These are phyloP conservation scores for Pomatorhinus ruficollis DNA, from an alignment of 2,113 vertebrate species.

Conservation along the genomic window DNA sequence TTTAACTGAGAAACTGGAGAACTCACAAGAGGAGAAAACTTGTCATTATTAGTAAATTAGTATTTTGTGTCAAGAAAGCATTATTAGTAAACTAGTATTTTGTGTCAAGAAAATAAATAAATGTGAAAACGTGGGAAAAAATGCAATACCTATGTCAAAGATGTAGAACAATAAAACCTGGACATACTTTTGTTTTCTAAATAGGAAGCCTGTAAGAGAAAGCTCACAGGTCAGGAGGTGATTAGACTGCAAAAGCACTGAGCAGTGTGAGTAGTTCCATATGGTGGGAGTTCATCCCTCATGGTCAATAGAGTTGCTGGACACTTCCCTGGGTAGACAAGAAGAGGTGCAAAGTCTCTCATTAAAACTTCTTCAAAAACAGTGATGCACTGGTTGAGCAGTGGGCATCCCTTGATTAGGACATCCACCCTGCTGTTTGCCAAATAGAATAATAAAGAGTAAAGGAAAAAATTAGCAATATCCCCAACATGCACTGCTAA, in stretches of 20 bases:
- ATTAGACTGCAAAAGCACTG: background rate
- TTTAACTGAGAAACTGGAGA: background rate
- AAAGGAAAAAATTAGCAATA: background rate
- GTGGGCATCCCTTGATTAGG: background rate
- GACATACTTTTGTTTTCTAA: background rate
- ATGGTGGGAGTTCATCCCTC: background rate
- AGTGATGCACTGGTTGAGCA: background rate
- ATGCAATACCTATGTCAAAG: background rate
- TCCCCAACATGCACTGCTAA: background rate
- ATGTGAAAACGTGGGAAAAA: background rate
- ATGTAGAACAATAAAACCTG: background rate
- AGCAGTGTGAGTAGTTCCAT: background rate
- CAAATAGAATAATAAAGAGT: background rate
- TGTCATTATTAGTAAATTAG: background rate
- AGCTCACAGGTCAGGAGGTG: background rate
- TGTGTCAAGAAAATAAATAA: background rate
- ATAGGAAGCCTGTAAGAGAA: background rate
- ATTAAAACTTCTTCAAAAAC: background rate
- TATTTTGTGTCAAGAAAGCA: background rate
- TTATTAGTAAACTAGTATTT: background rate
- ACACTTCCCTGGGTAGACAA: background rate
- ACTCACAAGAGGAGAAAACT: background rate
- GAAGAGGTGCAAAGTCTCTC: background rate
- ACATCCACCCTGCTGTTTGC: background rate
- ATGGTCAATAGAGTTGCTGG: fast-evolving